Evolutionary conservation across 2,113 vertebrate genomes (phyloP), one percentile per base, ranked within the genome.

Genomic region (Rhineura floridana): DNA sequence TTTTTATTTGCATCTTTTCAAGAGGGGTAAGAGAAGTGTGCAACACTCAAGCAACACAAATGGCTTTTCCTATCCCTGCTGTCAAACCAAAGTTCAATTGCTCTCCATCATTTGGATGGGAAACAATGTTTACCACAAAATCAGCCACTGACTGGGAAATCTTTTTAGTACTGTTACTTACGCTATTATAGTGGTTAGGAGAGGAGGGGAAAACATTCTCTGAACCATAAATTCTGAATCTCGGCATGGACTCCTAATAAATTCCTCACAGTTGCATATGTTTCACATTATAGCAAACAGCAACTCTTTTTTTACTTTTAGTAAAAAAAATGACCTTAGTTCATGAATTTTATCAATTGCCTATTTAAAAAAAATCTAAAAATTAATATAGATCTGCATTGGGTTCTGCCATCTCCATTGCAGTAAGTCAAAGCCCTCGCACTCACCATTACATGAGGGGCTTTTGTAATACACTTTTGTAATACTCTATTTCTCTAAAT

Each of bases 51-150:
- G 25, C 5, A 69, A 50, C 7, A 48, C 85, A 79, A 86, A 79
- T 69, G 63, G 65, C 67, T 52, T n/a, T 23, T 19, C 44, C 9
- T 39, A 48, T n/a, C 59, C 17, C 23, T 52, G 44, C 59, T 50
- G 44, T 52, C 55, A 76, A 52, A n/a, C n/a, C 25, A 88, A 65
- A 39, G 80, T 52, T 67, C 46, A 76, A 76, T 55, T 46, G 44
- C 25, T 83, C 70, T 76, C 77, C 87, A 67, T 83, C 44, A 67
- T 88, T 50, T 52, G n/a, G 59, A 83, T 42, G 72, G n/a, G 72
- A 77, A 44, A 42, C n/a, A 2, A 62, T 83, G 80, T 77, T 88
- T 83, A 83, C 80, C n/a, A 67, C 62, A 83, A 88, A 84, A 83
- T 83, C 70, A 83, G 70, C 67, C 59, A 76, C 67, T 82, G 70